These are phyloP conservation scores for Lysandra bellargus DNA, from an alignment of 2,888 invertebrate genomes.

Conservation along the genomic window DNA sequence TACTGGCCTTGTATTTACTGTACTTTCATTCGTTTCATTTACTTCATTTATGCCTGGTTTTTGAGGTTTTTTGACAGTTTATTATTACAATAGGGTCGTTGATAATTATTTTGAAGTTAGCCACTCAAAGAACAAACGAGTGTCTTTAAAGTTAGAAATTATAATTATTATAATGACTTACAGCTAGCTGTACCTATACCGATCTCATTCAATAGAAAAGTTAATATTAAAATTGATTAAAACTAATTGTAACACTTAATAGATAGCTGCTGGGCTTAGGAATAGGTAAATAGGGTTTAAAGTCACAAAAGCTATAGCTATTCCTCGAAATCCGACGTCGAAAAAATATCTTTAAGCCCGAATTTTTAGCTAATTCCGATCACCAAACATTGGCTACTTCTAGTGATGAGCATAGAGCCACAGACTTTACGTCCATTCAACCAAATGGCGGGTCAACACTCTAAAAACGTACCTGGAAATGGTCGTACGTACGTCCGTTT, in stretches of 20 bases:
- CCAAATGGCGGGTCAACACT: too few relatives aligned
- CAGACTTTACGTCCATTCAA: too few relatives aligned
- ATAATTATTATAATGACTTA: too few relatives aligned
- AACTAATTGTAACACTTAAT: background rate
- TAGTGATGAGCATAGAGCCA: background rate
- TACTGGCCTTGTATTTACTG: background rate
- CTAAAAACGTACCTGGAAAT: too few relatives aligned
- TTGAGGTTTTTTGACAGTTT: too few relatives aligned
- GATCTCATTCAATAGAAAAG: background rate
- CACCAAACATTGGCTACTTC: background rate
- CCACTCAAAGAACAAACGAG: too few relatives aligned
- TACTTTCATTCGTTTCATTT: slow-evolving; percentile 25
- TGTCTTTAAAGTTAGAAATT: too few relatives aligned
- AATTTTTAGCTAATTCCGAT: background rate
- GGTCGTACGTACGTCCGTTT: too few relatives aligned
- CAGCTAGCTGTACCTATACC: too few relatives aligned
- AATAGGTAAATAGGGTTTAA: background rate
- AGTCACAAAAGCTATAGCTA: background rate
- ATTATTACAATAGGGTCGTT: too few relatives aligned
- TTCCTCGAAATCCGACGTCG: background rate
- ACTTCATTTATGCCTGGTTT: background rate
- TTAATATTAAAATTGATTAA: background rate
- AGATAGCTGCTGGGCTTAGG: too few relatives aligned
- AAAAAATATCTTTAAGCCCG: background rate
- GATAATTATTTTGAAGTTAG: too few relatives aligned